Evolutionary conservation across 2,888 invertebrate genomes (phyloP), one percentile per base, ranked within the genome.

Genomic region (Volucella inflata): DNA sequence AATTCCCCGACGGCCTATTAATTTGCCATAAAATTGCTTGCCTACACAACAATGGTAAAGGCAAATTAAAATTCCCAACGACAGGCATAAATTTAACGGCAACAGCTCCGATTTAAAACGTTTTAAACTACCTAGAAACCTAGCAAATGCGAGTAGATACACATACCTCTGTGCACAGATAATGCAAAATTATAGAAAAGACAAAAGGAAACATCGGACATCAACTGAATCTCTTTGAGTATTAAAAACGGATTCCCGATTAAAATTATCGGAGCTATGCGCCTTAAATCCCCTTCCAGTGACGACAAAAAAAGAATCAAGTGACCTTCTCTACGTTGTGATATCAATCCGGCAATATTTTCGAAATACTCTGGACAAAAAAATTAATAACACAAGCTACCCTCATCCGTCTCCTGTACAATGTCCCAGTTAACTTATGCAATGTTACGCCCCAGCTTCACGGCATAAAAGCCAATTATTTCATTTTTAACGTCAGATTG

Each of bases 401-500:
- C 21, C 46, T 50, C 44, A n/a, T 40, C 21, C 40, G 9, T 1
- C 42, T 44, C 1, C 0, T 12, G 10, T 4, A 53, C 2, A 46
- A 36, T 44, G n/a, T 14, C 64, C n/a, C n/a, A n/a, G n/a, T 44
- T 55, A 55, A 60, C 50, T 65, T 64, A 59, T 40, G 64, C 50
- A 65, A 59, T 12, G 10, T 40, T 46, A 44, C 36, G 53, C 42
- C 42, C 46, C 46, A 70, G 57, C 60, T 57, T 77, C 53, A 30
- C 42, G 55, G 62, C 44, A 82, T 82, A 60, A 78, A 30, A 72
- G 78, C 82, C 82, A 82, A 82, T 82, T 82, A 82, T 82, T 67
- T 77, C 44, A 71, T 53, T 78, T 82, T 82, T 78, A 78, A 77
- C 67, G 72, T 68, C 55, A 67, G 55, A 64, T 67, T 72, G 67